Conservation (phyloP, 2,797 vertebrate genomes). For the Champsocephalus esox region DNA sequence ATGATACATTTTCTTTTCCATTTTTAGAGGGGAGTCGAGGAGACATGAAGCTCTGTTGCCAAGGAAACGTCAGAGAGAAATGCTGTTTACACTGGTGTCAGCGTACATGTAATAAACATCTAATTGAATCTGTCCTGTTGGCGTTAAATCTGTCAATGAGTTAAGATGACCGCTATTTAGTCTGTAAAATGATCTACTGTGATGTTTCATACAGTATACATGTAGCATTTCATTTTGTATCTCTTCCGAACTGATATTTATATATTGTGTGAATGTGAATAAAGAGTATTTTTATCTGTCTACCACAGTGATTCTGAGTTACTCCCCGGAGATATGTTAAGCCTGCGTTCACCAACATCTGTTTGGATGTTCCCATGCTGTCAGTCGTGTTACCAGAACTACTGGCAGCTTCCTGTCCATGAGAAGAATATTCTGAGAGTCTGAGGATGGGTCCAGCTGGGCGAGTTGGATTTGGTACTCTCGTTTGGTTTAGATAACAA, state of each 20-base stretch:
- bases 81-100: conserved; percentile 8
- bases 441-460: conserved; percentile 15
- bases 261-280: conserved; percentile 46
- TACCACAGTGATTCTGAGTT: neutral
- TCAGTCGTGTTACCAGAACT: conserved; percentile 31
- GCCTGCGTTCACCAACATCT: conserved; percentile 1
- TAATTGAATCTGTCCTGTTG: neutral
- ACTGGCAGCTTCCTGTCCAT: conserved; percentile 24
- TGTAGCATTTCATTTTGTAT: conserved; percentile 40
- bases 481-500: conserved; percentile 39
- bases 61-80: neutral
- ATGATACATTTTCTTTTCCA: neutral
- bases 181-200: conserved; percentile 26
- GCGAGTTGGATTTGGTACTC: conserved; percentile 24
- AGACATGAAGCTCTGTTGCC: conserved; percentile 28
- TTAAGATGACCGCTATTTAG: neutral
- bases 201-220: conserved; percentile 21
- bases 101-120: neutral
- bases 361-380: conserved; percentile 45
- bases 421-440: conserved; percentile 41
- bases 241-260: conserved; percentile 31
- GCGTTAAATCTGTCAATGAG: conserved; percentile 19
- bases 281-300: conserved; percentile 30
- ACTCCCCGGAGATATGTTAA: neutral
- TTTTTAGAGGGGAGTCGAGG: conserved; percentile 31